Conservation (phyloP, 2,797 vertebrate genomes). For the Oreonectes daqikongensis region DNA sequence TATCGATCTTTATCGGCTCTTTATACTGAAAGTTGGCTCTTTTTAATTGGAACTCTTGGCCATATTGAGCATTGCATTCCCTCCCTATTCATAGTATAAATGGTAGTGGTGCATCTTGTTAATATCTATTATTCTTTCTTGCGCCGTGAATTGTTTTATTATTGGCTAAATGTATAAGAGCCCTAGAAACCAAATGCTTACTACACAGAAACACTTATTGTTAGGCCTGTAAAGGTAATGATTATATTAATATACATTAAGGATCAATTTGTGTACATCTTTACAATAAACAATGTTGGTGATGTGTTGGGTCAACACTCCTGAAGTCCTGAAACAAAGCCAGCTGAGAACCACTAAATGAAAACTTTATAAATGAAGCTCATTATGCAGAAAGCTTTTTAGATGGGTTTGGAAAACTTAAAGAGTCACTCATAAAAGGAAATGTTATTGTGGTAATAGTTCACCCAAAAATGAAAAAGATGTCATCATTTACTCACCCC, state of each 20-base stretch:
- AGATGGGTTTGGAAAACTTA: background rate
- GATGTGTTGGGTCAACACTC: background rate
- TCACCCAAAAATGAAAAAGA: too few species aligned
- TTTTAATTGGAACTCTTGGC: too few species aligned
- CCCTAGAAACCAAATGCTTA: background rate
- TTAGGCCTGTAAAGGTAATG: background rate
- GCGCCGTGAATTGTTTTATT: background rate
- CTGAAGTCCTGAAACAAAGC: background rate
- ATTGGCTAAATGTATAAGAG: background rate
- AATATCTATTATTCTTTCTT: background rate
- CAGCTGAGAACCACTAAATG: background rate
- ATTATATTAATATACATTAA: background rate
- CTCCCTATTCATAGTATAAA: too few species aligned
- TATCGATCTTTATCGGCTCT: too few species aligned
- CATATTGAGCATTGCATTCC: too few species aligned
- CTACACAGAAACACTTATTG: background rate
- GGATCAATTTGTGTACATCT: background rate
- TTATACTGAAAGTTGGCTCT: too few species aligned
- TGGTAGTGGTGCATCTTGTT: too few species aligned
- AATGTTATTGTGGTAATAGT: background rate
- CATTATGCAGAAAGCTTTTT: background rate
- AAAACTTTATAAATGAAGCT: background rate
- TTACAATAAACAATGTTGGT: background rate
- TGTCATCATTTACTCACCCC: too few species aligned
- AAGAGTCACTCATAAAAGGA: background rate